Evolutionary conservation across 2,888 invertebrate species (phyloP).

Genomic region (Theretra japonica): DNA sequence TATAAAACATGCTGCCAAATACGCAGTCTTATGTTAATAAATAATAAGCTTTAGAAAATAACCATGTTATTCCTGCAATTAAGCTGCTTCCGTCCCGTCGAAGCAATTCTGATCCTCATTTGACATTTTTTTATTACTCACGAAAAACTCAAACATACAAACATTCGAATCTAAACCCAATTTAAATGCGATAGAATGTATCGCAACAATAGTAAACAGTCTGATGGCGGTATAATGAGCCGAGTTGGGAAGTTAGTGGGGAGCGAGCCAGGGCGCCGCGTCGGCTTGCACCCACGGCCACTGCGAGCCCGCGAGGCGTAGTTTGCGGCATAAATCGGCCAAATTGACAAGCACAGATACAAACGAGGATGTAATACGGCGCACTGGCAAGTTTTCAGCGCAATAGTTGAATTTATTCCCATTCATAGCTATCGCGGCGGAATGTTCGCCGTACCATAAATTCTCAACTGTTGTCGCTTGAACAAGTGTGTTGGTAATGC

Average conservation of each 20-base stretch:
- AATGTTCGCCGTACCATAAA: slow-evolving; percentile 27
- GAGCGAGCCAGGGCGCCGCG: slow-evolving; percentile 25
- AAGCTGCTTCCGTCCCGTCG: no score
- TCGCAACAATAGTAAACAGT: slow-evolving; percentile 36
- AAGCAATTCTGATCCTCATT: neutral
- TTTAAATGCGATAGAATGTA: slow-evolving; percentile 2
- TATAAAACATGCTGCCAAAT: no score
- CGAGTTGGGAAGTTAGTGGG: slow-evolving; percentile 37
- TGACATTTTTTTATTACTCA: neutral
- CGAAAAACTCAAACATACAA: no score
- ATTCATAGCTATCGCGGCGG: slow-evolving; percentile 30
- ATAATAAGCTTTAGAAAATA: no score
- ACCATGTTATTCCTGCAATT: no score
- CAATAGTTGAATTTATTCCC: slow-evolving; percentile 37
- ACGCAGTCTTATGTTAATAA: no score
- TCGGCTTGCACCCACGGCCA: slow-evolving; percentile 26
- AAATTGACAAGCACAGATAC: slow-evolving; percentile 52
- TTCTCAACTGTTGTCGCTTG: slow-evolving; percentile 17
- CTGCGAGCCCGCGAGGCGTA: slow-evolving; percentile 35
- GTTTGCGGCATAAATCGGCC: slow-evolving; percentile 51
- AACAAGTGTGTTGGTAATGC: slow-evolving; percentile 26
- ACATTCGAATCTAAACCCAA: neutral
- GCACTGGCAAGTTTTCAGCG: slow-evolving; percentile 40
- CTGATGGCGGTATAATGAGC: slow-evolving; percentile 44
- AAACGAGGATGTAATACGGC: slow-evolving; percentile 49